Base-by-base conservation (phyloP, 30 jellyfish, hydroid and myxozoan genomes). In the Morbakka virulenta region DNA sequence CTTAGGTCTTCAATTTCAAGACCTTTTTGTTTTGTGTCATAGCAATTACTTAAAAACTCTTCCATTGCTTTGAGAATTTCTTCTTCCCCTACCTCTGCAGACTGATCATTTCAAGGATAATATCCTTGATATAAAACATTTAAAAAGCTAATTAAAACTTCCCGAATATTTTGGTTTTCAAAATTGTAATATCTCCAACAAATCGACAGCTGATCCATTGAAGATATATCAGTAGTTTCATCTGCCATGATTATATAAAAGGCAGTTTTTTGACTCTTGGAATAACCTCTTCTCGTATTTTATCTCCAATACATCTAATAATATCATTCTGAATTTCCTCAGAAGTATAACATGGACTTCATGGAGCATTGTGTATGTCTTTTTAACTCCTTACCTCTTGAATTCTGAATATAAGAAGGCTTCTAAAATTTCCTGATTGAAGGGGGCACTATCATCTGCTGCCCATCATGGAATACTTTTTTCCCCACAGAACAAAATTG, bases 251-350 rank as follows among this genome's bases (percentile, higher is more conserved):
- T 64, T 28, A 64, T 28, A 33, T 21, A 28, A 64, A 64, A 64
- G 32, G 76, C 76, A 21, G 57, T 41, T 64, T 64, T 33, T 64
- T 53, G 21, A 64, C 76, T 28, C 76, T 64, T 64, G 76, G 20
- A 64, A 64, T n/a, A 21, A 64, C 76, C 32, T 64, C 28, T 21
- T 64, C 76, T 64, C 53, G 24, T 64, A 64, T 24, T 28, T 64
- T 53, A 28, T 28, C 53, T 4, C 76, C 53, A 64, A 64, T 64
- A 26, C 76, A 64, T 64, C 53, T 64, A 21, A 64, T 64, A 33
- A 64, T 64, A 21, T 64, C 21, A 33, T 64, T 64, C 53, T 64
- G 61, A 64, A 64, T 64, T 33, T 27, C 61, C 14, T 53, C 64
- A 21, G 76, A 64, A 64, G 53, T 64, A 64, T 28, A 64, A 28